Evolutionary conservation across 1,140 invertebrate species (phyloP), one percentile per base, ranked within the genome.

Genomic region (Hetaerina americana): DNA sequence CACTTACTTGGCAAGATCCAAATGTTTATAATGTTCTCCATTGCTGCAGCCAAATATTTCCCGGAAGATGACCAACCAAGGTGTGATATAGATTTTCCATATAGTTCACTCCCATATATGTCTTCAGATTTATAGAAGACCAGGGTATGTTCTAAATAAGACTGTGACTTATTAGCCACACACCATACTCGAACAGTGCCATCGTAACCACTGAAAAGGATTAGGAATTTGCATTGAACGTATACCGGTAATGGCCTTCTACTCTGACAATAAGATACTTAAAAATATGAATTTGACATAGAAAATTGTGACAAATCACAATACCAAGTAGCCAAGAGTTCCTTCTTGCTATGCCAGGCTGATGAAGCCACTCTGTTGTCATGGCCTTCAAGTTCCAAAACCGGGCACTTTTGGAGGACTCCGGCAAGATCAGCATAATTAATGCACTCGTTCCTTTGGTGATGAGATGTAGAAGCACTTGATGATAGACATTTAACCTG

Each of bases 111-210:
- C 18, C 81, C 83, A 73, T 81, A 83, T 0, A 81, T 74, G 73
- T 84, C 80, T n/a, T 82, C 78, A 5, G 83, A 83, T 28, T 81
- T 81, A 74, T 85, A 82, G 76, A 88, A 88, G 15, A 88, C 82
- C 28, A 86, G 79, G 0, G 86, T 87, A 69, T 86, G 85, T 75
- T 88, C 86, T 40, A 87, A 76, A 67, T 79, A 77, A 49, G 79
- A 77, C 28, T 81, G 78, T 18, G 77, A 79, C 49, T 79, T 80
- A 72, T 80, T 79, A 24, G 79, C 80, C 66, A 80, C 79, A 76
- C 75, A 82, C 87, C 87, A 88, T 5, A 88, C 77, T n/a, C 87
- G 77, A 0, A 88, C 83, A n/a, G 86, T 88, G n/a, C 87, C 85
- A 80, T 89, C 87, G 76, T 84, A 85, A 1, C 86, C 87, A 78